Percentiles rank a stretch among this genome's conserved stretches.
phyloP scores from a whole-genome alignment of 2,797 vertebrate species.

The Podargus strigoides region DNA sequence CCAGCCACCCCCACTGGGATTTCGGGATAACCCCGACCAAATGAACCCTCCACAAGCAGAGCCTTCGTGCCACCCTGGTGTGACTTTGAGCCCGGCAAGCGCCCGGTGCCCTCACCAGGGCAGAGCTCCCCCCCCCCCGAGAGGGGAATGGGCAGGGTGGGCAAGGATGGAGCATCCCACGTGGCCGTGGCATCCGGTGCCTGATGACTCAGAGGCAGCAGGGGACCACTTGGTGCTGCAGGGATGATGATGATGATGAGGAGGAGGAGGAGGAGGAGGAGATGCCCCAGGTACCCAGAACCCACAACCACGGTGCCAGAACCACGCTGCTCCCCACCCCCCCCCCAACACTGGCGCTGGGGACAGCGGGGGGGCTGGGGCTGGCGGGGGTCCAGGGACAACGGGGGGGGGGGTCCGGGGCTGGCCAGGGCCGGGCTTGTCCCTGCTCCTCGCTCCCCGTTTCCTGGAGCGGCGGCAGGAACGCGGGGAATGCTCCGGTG shows the following conservation, averaged over 20 bases:
- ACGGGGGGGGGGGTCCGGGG: neutral
- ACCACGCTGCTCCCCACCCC: no score
- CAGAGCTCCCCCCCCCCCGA: no score
- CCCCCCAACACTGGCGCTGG: no score
- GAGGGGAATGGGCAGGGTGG: no score
- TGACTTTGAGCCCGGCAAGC: neutral
- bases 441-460: constrained; percentile 57
- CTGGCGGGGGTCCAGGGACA: no score
- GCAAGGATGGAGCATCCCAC: no score
- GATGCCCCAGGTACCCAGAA: neutral
- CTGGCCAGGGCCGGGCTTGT: neutral
- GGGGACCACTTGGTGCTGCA: constrained; percentile 5
- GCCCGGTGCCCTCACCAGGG: accelerated
- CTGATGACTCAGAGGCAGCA: constrained; percentile 44
- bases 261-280: neutral
- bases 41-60: neutral
- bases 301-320: neutral
- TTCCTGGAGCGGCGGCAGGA: constrained; percentile 77
- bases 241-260: no score
- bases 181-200: neutral
- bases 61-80: neutral
- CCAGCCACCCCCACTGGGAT: neutral
- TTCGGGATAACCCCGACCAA: neutral
- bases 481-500: constrained; percentile 86
- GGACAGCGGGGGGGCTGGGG: no score